A percentile compares a stretch with the other conserved stretches of the same genome.
These are phyloP conservation scores for Spialia ferax DNA, from an alignment of 2,888 invertebrate species.

Conservation along the genomic window DNA sequence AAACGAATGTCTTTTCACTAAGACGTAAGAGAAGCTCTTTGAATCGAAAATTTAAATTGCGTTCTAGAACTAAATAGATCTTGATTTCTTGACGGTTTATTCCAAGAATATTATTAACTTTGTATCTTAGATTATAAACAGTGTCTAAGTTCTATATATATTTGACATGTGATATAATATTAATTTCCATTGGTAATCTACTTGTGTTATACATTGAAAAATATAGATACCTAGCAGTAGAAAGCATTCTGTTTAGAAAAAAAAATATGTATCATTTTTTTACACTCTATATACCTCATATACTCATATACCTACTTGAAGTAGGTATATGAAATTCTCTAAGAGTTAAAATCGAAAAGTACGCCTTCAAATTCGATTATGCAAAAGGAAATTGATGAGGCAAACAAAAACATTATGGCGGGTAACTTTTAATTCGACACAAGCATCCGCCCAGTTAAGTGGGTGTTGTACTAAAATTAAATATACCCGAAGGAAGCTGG, in stretches of 20 bases:
- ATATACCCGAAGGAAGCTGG: conserved; percentile 63
- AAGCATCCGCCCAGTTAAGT: conserved; percentile 32
- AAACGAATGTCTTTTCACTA: conserved; percentile 35
- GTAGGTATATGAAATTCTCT: no score
- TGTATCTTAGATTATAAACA: no score
- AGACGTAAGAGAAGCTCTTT: conserved; percentile 23
- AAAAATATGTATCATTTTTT: no score
- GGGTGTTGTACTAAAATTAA: conserved; percentile 66
- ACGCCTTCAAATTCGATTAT: conserved; percentile 24
- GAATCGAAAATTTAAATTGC: conserved; percentile 17
- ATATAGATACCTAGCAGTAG: no score
- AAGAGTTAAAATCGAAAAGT: background rate
- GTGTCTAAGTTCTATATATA: no score
- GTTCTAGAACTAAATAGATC: conserved; percentile 1
- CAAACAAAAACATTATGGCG: conserved; percentile 26
- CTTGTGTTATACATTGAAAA: no score
- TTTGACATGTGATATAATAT: no score
- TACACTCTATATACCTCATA: no score
- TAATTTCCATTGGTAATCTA: no score
- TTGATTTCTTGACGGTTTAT: conserved; percentile 12
- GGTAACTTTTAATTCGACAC: conserved; percentile 36
- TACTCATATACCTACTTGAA: no score
- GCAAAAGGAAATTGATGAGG: conserved; percentile 32
- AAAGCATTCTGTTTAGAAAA: no score
- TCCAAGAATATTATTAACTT: no score